Evolutionary conservation across 2,888 invertebrate genomes (phyloP), one percentile per base, ranked within the genome.

Genomic region (Carpatolechia fugitivella): DNA sequence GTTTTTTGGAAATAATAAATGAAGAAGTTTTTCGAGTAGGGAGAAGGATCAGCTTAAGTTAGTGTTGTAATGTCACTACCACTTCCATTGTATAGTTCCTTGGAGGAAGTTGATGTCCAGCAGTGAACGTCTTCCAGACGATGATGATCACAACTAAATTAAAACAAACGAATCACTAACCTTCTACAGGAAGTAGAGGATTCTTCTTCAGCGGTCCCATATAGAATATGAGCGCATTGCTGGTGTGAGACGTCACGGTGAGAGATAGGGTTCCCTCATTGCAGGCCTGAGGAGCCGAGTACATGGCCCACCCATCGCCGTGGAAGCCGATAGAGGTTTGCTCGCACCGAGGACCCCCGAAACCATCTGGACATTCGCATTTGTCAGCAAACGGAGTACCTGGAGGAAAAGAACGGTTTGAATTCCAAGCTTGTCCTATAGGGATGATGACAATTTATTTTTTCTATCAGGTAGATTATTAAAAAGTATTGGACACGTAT

Each of bases 271-370:
- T 93, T 0, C 97, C 95, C 55, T 95, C 94, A 61, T 95, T 94
- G 79, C 99, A 99, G 4, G 96, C 94, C 31, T 96, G 94, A 31
- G 98, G 93, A 0, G 97, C 93, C 0, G 95, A 94, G 89, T 97
- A 98, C 92, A 99, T 94, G 0, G 98, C 98, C 93, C 96, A 99
- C 8, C 98, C 97, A 66, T 94, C 93, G n/a, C 97, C 96, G 60
- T 92, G 92, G 88, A 99, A 99, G 16, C 96, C 96, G 61, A 98
- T 94, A 0, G 95, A 94, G 0, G 96, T 94, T 59, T 95, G 93
- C 83, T 99, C 98, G 81, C 99, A 99, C 56, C 95, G 93, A 0
- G 98, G 96, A 0, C 99, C 99, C 4, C 94, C 93, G 52, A 93
- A 92, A 0, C 95, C 95, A 53, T 93, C 92, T 0, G 93, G 93